These are phyloP conservation scores for Diabrotica virgifera DNA, from an alignment of 1,140 invertebrate species.

Conservation along the genomic window DNA sequence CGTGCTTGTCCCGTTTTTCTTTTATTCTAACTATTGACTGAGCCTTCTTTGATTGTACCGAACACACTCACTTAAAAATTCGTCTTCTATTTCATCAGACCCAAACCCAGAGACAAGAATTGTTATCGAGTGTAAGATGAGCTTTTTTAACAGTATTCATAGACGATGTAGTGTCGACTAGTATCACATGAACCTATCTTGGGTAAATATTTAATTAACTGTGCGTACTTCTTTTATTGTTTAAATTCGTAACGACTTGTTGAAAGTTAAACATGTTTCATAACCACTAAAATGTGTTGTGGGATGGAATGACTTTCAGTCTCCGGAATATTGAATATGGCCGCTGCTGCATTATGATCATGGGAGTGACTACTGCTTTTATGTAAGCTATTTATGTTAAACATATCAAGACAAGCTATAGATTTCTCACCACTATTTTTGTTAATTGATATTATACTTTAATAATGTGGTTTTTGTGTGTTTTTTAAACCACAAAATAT, in stretches of 20 bases:
- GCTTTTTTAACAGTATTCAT: slow-evolving; percentile 13
- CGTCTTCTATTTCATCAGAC: too few relatives aligned
- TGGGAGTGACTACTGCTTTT: not conserved
- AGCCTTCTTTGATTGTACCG: too few relatives aligned
- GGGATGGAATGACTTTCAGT: slow-evolving; percentile 16
- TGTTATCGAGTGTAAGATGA: not conserved
- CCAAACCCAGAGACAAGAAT: too few relatives aligned
- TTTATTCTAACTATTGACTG: too few relatives aligned
- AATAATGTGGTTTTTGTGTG: too few relatives aligned
- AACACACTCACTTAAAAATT: too few relatives aligned
- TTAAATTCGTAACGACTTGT: slow-evolving; percentile 20
- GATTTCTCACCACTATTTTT: too few relatives aligned
- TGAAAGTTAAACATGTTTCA: slow-evolving; percentile 21
- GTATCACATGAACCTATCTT: slow-evolving; percentile 19
- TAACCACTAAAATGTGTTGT: slow-evolving; percentile 17
- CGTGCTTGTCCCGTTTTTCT: too few relatives aligned
- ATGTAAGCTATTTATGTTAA: too few relatives aligned
- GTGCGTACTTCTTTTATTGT: slow-evolving; percentile 19
- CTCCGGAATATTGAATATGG: slow-evolving; percentile 11
- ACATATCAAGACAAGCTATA: too few relatives aligned
- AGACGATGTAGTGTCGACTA: slow-evolving; percentile 10
- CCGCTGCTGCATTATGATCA: not conserved
- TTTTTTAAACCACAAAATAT: too few relatives aligned
- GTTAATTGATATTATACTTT: too few relatives aligned
- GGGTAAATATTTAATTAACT: slow-evolving; percentile 20